These are phyloP conservation scores for Psilopsiagon aymara DNA, from an alignment of 2,113 vertebrate genomes.

Conservation along the genomic window DNA sequence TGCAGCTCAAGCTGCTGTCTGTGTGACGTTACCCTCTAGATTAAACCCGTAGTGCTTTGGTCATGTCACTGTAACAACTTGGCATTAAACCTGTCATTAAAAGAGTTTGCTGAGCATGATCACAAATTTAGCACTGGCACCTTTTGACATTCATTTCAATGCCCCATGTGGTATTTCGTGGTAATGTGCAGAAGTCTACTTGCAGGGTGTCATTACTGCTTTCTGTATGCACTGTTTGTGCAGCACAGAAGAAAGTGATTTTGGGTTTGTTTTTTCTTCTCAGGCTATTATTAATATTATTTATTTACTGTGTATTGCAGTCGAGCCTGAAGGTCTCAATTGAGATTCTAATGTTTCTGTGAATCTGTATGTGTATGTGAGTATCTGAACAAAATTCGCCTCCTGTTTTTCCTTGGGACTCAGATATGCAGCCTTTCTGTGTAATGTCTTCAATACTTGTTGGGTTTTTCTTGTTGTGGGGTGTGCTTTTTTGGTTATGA, in stretches of 20 bases:
- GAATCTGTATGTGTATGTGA: background rate
- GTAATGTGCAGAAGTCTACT: background rate
- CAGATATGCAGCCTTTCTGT: background rate
- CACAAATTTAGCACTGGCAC: conserved; percentile 43
- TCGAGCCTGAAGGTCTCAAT: background rate
- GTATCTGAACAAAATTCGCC: background rate
- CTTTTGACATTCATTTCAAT: conserved; percentile 63
- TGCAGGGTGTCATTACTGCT: conserved; percentile 18
- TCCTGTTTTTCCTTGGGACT: background rate
- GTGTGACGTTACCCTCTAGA: conserved; percentile 40
- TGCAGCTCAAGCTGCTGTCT: background rate
- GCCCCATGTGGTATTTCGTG: conserved; percentile 6
- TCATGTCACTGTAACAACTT: conserved; percentile 55
- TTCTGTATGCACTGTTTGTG: background rate
- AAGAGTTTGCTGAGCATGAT: conserved; percentile 48
- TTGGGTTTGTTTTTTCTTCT: background rate
- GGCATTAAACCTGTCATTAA: conserved; percentile 72
- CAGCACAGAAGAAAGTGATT: background rate
- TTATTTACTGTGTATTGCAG: conserved; percentile 29
- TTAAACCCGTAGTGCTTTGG: conserved; percentile 40
- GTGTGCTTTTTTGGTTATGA: conserved; percentile 36
- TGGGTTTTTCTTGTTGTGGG: background rate
- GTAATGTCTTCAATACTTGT: conserved; percentile 34
- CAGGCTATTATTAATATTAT: conserved; percentile 29
- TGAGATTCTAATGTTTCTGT: conserved; percentile 28